Evolutionary conservation across 2,113 vertebrate genomes (phyloP).

Genomic region (Brachirus orientalis): DNA sequence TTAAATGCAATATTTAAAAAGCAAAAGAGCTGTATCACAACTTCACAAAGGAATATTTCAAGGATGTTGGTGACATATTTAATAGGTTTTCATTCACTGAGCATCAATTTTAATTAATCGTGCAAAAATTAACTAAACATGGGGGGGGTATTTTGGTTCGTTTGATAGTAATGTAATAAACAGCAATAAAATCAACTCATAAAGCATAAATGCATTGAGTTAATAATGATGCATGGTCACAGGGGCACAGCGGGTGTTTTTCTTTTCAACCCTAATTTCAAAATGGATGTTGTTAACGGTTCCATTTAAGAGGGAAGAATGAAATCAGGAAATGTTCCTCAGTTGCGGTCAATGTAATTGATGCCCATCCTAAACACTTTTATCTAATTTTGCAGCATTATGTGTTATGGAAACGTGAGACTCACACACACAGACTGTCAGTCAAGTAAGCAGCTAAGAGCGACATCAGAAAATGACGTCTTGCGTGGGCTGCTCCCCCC

Average conservation of each 20-base stretch:
- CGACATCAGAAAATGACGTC: constrained; percentile 76
- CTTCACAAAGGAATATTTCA: background rate
- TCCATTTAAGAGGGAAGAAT: constrained; percentile 44
- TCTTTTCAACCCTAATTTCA: constrained; percentile 14
- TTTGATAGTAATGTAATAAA: constrained; percentile 24
- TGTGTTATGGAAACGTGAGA: constrained; percentile 72
- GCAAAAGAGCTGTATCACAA: too few species aligned
- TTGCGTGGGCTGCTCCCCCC: constrained; percentile 43
- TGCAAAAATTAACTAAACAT: constrained; percentile 16
- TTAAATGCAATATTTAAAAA: too few species aligned
- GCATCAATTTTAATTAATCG: constrained; percentile 10
- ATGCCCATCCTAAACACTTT: constrained; percentile 75
- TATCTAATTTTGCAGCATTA: constrained; percentile 76
- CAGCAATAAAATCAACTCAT: constrained; percentile 15
- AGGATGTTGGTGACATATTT: background rate
- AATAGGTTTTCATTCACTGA: background rate
- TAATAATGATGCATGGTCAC: constrained; percentile 5
- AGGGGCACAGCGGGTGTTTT: background rate
- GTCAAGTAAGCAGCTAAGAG: constrained; percentile 74
- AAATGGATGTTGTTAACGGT: constrained; percentile 25
- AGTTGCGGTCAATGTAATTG: constrained; percentile 73
- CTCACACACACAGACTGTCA: constrained; percentile 32
- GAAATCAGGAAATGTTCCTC: constrained; percentile 74
- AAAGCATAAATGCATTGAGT: constrained; percentile 10
- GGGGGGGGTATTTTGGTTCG: constrained; percentile 9